A percentile compares a stretch with the other conserved stretches of the same genome.
These are phyloP conservation scores for Pampus argenteus DNA, from an alignment of 2,797 vertebrate genomes.

Conservation along the genomic window DNA sequence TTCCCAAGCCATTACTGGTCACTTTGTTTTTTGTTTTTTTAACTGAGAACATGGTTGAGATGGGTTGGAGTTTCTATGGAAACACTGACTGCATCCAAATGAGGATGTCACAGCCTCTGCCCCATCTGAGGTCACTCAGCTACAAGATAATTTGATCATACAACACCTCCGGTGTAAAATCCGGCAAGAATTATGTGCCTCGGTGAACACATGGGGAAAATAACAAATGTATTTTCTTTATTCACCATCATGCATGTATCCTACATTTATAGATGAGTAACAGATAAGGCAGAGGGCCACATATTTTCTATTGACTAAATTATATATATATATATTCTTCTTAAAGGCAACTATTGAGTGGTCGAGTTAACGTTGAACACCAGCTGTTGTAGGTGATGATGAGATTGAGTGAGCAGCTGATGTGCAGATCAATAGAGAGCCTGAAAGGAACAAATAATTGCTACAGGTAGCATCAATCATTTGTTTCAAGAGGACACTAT, in stretches of 20 bases:
- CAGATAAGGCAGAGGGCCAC: neutral
- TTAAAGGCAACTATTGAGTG: conserved; percentile 1
- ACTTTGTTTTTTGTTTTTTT: conserved; percentile 60
- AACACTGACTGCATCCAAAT: conserved; percentile 60
- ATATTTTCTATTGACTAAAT: neutral
- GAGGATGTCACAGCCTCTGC: conserved; percentile 56
- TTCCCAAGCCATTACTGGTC: conserved; percentile 32
- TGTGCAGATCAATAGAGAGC: conserved; percentile 51
- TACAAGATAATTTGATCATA: conserved; percentile 53
- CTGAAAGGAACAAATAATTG: conserved; percentile 47
- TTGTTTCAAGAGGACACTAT: conserved; percentile 35
- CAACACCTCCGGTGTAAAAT: conserved; percentile 37
- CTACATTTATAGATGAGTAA: neutral
- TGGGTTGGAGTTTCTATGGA: conserved; percentile 72
- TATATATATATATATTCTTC: too few species aligned
- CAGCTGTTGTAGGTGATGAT: conserved; percentile 11
- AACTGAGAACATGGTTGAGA: conserved; percentile 44
- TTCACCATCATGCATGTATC: neutral
- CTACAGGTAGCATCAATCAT: too few species aligned
- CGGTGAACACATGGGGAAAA: neutral
- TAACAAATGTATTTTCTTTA: neutral
- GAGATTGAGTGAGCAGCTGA: conserved; percentile 20
- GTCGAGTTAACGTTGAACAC: neutral
- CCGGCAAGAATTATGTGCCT: neutral
- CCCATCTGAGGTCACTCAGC: conserved; percentile 51